phyloP scores from a whole-genome alignment of 1,140 invertebrate genomes.

The Heliothis subflexa region DNA sequence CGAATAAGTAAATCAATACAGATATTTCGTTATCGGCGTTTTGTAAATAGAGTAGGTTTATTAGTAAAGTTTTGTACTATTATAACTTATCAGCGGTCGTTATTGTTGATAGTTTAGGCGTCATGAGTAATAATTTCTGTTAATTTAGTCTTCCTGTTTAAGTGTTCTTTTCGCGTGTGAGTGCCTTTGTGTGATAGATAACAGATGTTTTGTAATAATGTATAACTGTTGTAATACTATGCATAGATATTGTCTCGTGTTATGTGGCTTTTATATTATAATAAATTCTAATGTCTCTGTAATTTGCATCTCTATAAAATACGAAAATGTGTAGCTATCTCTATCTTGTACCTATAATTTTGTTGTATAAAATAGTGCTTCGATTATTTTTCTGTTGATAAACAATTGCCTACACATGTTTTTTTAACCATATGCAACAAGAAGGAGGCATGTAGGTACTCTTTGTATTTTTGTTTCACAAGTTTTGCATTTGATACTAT shows the following conservation, averaged over 20 bases:
- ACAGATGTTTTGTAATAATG: neutral
- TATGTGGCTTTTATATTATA: neutral
- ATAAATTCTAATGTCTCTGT: neutral
- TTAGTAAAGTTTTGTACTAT: neutral
- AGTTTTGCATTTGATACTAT: too few species aligned
- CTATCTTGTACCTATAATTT: too few species aligned
- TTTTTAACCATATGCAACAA: too few species aligned
- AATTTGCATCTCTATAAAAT: too few species aligned
- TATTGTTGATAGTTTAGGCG: slow-evolving; percentile 4
- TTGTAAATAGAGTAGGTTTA: slow-evolving; percentile 5
- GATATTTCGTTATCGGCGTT: slow-evolving; percentile 14
- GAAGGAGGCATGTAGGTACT: too few species aligned
- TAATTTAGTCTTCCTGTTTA: slow-evolving; percentile 31
- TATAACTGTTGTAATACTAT: neutral
- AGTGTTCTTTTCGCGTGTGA: neutral
- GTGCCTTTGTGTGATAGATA: neutral
- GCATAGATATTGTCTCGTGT: neutral
- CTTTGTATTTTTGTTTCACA: too few species aligned
- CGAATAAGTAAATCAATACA: neutral
- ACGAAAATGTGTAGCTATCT: too few species aligned
- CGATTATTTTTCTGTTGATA: too few species aligned
- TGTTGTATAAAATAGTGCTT: too few species aligned
- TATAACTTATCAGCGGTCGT: slow-evolving; percentile 14
- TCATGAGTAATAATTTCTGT: slow-evolving; percentile 3
- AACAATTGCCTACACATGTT: too few species aligned